phyloP scores from a whole-genome alignment of 2,888 invertebrate species.

The Leptopilina syphax region DNA sequence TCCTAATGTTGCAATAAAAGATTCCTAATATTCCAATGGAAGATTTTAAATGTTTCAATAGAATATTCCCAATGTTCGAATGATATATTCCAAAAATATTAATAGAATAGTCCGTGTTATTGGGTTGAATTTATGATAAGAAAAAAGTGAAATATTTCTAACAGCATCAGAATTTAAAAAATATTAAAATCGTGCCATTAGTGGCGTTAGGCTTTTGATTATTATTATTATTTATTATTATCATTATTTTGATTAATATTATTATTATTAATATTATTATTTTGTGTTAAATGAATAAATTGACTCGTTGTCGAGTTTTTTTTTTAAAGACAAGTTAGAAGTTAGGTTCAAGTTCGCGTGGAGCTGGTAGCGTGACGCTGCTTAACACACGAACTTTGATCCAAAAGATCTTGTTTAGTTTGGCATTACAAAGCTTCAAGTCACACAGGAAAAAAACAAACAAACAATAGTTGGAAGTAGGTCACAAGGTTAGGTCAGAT shows the following conservation, averaged over 20 bases:
- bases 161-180: background rate
- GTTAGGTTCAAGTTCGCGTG: slow-evolving; percentile 62
- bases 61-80: too few relatives aligned
- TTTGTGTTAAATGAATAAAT: slow-evolving; percentile 51
- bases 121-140: too few relatives aligned
- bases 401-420: slow-evolving; percentile 34
- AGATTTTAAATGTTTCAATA: too few relatives aligned
- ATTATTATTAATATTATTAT: slow-evolving; percentile 58
- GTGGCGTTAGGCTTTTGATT: slow-evolving; percentile 58
- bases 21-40: too few relatives aligned
- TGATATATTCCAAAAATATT: too few relatives aligned
- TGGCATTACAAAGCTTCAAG: slow-evolving; percentile 37
- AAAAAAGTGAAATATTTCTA: too few relatives aligned
- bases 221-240: slow-evolving; percentile 31
- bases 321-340: slow-evolving; percentile 61
- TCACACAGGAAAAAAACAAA: background rate
- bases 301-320: slow-evolving; percentile 58
- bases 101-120: too few relatives aligned
- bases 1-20: too few relatives aligned
- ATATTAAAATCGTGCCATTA: slow-evolving; percentile 63
- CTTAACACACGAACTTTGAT: slow-evolving; percentile 59
- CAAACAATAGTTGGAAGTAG: slow-evolving; percentile 4
- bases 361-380: slow-evolving; percentile 62
- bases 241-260: slow-evolving; percentile 47
- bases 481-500: slow-evolving; percentile 17